phyloP scores from a whole-genome alignment of 2,888 invertebrate genomes.

The Masnerella sp. region DNA sequence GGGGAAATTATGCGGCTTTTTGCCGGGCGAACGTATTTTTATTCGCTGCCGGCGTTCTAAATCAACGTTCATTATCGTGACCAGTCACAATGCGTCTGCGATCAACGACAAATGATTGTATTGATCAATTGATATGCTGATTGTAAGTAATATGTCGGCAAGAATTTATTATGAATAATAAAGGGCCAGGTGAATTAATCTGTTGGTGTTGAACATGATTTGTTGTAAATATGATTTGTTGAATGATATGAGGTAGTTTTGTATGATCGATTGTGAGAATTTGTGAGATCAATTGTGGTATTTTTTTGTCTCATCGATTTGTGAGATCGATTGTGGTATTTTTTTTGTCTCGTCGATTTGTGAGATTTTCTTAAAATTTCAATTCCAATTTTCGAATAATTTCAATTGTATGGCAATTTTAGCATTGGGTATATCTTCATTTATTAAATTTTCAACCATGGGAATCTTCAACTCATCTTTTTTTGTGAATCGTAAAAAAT shows the following conservation, averaged over 20 bases:
- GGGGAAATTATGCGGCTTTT: background rate
- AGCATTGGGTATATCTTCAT: no score
- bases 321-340: no score
- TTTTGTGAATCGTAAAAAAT: background rate
- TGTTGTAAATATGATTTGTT: background rate
- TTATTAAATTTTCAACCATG: no score
- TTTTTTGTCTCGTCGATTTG: no score
- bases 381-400: no score
- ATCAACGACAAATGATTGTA: conserved; percentile 46
- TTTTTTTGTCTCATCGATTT: no score
- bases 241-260: no score
- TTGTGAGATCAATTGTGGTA: no score
- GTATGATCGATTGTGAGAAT: no score
- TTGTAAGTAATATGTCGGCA: conserved; percentile 16
- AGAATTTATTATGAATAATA: conserved; percentile 23
- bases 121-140: conserved; percentile 38
- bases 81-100: conserved; percentile 45
- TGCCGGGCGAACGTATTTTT: conserved; percentile 15
- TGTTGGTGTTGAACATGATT: background rate
- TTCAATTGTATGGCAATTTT: no score
- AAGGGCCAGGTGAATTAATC: background rate
- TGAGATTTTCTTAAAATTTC: no score
- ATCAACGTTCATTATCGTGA: conserved; percentile 49
- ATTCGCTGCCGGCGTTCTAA: conserved; percentile 4
- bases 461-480: no score